Conservation (phyloP, 92 coral and sea anemone genomes). For the Galaxea fascicularis region DNA sequence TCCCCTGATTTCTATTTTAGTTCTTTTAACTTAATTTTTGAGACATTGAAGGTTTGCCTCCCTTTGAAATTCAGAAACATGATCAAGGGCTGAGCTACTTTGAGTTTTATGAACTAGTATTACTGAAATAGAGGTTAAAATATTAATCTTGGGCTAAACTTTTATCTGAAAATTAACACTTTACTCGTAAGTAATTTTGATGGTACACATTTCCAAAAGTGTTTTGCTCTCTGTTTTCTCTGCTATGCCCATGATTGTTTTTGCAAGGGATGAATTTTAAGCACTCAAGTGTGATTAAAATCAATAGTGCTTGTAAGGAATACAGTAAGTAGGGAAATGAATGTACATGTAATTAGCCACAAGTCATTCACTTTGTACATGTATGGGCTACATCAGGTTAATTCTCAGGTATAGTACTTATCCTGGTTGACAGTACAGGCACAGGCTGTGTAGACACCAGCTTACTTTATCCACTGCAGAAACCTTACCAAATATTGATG, state of each 20-base stretch:
- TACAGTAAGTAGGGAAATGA: neutral
- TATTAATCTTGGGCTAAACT: neutral
- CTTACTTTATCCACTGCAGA: too few relatives aligned
- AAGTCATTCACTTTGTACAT: neutral
- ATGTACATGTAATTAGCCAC: neutral
- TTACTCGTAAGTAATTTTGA: neutral
- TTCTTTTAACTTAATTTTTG: conserved; percentile 4
- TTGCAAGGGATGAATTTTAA: neutral
- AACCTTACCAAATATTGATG: too few relatives aligned
- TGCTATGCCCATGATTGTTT: neutral
- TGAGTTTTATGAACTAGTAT: too few relatives aligned
- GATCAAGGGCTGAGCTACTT: neutral
- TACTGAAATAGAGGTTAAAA: too few relatives aligned
- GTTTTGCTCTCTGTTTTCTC: neutral
- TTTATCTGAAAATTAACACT: neutral
- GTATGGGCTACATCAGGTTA: neutral
- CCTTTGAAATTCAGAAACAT: neutral
- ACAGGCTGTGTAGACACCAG: too few relatives aligned
- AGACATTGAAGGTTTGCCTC: neutral
- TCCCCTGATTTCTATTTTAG: conserved; percentile 5
- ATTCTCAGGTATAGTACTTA: too few relatives aligned
- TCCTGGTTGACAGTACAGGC: too few relatives aligned
- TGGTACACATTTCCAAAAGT: neutral
- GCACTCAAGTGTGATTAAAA: neutral
- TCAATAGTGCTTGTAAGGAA: neutral